Evolutionary conservation across 1,140 invertebrate genomes (phyloP).

Genomic region (Drosophila willistoni): DNA sequence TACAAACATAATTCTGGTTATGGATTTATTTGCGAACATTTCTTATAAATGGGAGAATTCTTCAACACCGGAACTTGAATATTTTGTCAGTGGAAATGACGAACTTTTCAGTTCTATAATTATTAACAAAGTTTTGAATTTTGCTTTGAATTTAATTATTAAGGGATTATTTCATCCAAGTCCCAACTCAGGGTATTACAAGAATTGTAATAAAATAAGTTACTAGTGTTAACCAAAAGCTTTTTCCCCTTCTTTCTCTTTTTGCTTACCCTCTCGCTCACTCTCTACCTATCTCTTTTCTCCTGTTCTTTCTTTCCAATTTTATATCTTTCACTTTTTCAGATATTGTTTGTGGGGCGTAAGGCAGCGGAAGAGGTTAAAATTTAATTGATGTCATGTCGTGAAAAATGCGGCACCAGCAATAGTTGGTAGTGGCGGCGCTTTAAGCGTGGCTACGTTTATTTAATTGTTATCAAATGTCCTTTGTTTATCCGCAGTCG

Average conservation of each 20-base stretch:
- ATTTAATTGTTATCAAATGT: conserved; percentile 72
- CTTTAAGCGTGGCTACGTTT: conserved; percentile 48
- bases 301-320: background rate
- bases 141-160: too few species aligned
- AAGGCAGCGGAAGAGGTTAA: conserved; percentile 49
- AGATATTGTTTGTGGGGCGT: conserved; percentile 24
- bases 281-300: background rate
- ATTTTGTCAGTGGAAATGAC: too few species aligned
- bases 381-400: conserved; percentile 76
- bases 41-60: too few species aligned
- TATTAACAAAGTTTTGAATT: too few species aligned
- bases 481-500: conserved; percentile 33
- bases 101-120: too few species aligned
- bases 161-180: background rate
- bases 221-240: conserved; percentile 31
- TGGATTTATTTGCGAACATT: too few species aligned
- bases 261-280: conserved; percentile 18
- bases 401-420: conserved; percentile 63
- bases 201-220: conserved; percentile 37
- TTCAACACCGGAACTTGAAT: too few species aligned
- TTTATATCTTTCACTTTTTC: background rate
- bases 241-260: background rate
- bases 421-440: conserved; percentile 27
- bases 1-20: too few species aligned
- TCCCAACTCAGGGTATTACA: background rate